Conservation (phyloP, 2,113 vertebrate species). For the Leptobrachium ailaonicum region DNA sequence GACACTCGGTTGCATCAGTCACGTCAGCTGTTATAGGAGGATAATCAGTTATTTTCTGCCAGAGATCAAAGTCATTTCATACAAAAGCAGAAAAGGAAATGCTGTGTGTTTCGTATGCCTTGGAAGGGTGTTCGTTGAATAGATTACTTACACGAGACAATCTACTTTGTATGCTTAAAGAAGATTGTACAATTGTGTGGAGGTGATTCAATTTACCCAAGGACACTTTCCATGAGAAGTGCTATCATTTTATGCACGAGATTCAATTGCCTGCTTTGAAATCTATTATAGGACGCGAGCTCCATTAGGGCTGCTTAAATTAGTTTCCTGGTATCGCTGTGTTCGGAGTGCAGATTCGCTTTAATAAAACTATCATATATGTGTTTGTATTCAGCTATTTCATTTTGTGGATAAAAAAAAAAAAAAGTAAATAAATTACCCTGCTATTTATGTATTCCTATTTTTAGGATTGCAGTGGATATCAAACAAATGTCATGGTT, state of each 20-base stretch:
- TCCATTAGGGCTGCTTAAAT: not conserved
- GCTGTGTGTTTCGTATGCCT: constrained; percentile 22
- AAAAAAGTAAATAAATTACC: not conserved
- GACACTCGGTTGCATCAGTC: constrained; percentile 48
- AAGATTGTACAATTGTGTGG: constrained; percentile 21
- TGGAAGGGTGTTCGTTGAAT: constrained; percentile 36
- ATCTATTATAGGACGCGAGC: not conserved
- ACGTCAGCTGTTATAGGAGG: constrained; percentile 45
- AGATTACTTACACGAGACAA: constrained; percentile 28
- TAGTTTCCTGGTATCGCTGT: not conserved
- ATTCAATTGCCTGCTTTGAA: constrained; percentile 47
- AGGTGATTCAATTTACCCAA: constrained; percentile 36
- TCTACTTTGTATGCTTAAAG: constrained; percentile 18
- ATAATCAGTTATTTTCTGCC: constrained; percentile 48
- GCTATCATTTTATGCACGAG: constrained; percentile 13
- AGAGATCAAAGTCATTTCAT: constrained; percentile 46
- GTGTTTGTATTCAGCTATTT: no score
- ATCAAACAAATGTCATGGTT: constrained; percentile 62
- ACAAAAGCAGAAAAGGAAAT: constrained; percentile 40
- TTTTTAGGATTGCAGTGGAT: constrained; percentile 59
- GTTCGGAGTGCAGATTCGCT: no score
- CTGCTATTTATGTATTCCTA: constrained; percentile 55
- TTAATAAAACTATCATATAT: no score
- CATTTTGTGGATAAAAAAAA: no score
- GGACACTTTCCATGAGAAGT: constrained; percentile 13